Base-by-base conservation (phyloP, 1,140 invertebrate genomes). In the Drosophila subpulchrella region DNA sequence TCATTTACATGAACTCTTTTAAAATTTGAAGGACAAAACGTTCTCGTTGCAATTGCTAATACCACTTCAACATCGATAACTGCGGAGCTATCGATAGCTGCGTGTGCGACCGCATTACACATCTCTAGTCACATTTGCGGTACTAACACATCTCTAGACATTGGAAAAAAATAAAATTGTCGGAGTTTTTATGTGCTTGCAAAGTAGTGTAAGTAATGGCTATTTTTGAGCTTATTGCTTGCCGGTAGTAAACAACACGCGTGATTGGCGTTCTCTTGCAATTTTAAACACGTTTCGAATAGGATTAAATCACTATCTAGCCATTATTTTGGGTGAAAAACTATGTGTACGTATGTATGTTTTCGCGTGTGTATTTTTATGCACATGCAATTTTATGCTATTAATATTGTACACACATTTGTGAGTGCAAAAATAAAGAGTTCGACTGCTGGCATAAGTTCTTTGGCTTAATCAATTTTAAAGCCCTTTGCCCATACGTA, bases 371-470 rank as follows among this genome's bases (percentile, higher is more conserved):
- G 36, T 71, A 48, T 57, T 71, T 56, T 57, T 71, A 57, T 70
- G 67, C 65, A 71, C 67, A 71, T 70, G 67, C 65, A 71, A 39
- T 71, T 71, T 54, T 48, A 67, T 71, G 65, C 63, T 71, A 27
- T 34, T 57, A 48, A 20, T 42, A 67, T 71, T 39, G 32, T 53
- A n/a, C 30, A 3, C 10, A 34, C 32, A 34, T 10, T 53, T 6
- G 57, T 34, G 24, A 27, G 6, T 17, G 67, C 38, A 41, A 30
- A 20, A 46, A 46, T 27, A 46, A 11, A 10, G 6, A 10, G 13
- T 48, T 11, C 20, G 4, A 2, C 30, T 27, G 3, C 3, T 36
- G 8, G 15, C 11, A 13, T 27, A 39, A 17, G 17, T 47, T n/a
- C 27, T 0, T 30, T 13, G 6, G 3, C 32, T 10, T 24, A 34